Evolutionary conservation across 1,140 invertebrate genomes (phyloP), one percentile per base, ranked within the genome.

Genomic region (Habropoda laboriosa): DNA sequence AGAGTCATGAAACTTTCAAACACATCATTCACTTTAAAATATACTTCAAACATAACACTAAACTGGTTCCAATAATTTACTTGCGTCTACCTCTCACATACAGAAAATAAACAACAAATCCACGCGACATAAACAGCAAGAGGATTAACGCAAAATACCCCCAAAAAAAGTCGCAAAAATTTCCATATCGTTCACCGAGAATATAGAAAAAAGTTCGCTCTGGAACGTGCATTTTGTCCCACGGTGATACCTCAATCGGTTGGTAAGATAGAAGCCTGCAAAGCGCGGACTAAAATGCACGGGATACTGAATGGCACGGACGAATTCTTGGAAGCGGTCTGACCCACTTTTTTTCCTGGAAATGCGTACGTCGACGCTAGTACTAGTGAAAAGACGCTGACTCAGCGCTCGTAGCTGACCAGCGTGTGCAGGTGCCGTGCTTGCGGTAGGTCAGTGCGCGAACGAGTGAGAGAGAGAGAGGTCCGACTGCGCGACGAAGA

Each of bases 361-460:
- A 38, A 35, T 49, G 42, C 42, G 13, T 49, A 61, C 27, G 30
- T 49, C 30, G 38, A 27, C 21, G 16, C 7, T 6, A 70, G 27
- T 35, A 24, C 32, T 45, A 13, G 30, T 24, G 35, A 58, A 60
- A 72, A 72, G n/a, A 58, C 42, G 30, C 27, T 72, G 70, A 58
- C n/a, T 55, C 16, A 18, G 24, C 4, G 27, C 24, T 40, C 53
- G 68, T 57, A 35, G 35, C 18, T 45, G 68, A 45, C 53, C 53
- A 18, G 10, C 40, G 38, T 27, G 2, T 27, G 2, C 53, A 24
- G 13, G 16, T 10, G 12, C 24, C 27, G 27, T 13, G 53, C 27
- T 45, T 38, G 38, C 27, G 55, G 12, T 24, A 45, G 47, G n/a
- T 45, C 45, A 21, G 13, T 21, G 16, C 2, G 40, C 7, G 16